phyloP scores from a whole-genome alignment of 2,888 invertebrate species.

The Drosophila testacea region DNA sequence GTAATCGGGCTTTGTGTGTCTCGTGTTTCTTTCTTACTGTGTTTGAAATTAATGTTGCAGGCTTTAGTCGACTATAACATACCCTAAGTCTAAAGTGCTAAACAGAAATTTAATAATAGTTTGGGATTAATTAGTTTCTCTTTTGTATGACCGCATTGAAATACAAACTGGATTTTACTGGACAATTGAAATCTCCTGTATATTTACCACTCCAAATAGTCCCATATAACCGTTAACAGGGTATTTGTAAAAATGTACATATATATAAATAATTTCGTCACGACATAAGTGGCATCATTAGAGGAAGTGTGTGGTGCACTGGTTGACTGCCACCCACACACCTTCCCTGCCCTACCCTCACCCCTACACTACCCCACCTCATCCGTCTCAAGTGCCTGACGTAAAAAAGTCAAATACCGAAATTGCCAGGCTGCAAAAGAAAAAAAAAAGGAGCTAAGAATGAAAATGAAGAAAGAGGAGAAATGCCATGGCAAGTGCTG shows the following conservation, averaged over 20 bases:
- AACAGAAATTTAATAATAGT: background rate
- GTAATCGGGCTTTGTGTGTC: background rate
- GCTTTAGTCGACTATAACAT: background rate
- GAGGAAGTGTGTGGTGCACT: conserved; percentile 67
- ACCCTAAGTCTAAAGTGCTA: no score
- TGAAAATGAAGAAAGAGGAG: conserved; percentile 27
- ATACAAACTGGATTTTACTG: no score
- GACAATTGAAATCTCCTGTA: no score
- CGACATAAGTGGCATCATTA: conserved; percentile 82
- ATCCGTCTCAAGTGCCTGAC: conserved; percentile 73
- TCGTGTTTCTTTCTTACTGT: background rate
- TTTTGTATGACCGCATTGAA: no score
- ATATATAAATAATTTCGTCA: conserved; percentile 78
- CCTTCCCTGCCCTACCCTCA: background rate
- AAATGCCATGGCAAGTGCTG: conserved; percentile 55
- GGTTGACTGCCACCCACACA: conserved; percentile 49
- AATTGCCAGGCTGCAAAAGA: conserved; percentile 65
- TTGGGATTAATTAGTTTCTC: background rate
- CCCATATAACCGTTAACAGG: conserved; percentile 4
- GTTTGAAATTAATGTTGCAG: background rate
- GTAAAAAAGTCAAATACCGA: conserved; percentile 77
- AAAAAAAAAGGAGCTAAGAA: conserved; percentile 23
- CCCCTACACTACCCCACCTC: conserved; percentile 1
- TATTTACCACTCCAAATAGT: no score
- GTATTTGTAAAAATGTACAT: conserved; percentile 51